Conservation (phyloP, 2,113 vertebrate genomes). For the Albula goreensis region DNA sequence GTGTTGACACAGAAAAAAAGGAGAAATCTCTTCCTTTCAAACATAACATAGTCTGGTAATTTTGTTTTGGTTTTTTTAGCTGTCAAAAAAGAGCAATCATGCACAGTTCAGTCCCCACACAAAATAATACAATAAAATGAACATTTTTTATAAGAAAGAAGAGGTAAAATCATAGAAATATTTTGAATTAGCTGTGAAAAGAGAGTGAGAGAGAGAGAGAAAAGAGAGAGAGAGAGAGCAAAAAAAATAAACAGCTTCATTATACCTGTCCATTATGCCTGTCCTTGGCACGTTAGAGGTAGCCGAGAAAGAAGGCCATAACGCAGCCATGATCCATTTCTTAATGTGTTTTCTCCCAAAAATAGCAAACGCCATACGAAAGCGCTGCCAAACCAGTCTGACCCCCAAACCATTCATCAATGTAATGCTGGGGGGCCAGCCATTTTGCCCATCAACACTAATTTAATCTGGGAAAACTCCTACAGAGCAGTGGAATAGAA, state of each 20-base stretch:
- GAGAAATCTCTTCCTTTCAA: neutral
- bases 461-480: slow-evolving; percentile 53
- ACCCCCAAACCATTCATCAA: slow-evolving; percentile 60
- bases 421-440: slow-evolving; percentile 41
- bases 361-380: slow-evolving; percentile 56
- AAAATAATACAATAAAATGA: no score
- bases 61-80: no score
- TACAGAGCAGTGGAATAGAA: slow-evolving; percentile 37
- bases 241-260: no score
- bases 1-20: neutral
- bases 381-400: slow-evolving; percentile 58
- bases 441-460: slow-evolving; percentile 47
- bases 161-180: neutral
- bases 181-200: slow-evolving; percentile 26
- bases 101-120: no score
- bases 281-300: slow-evolving; percentile 42
- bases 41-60: no score
- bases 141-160: no score
- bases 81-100: no score
- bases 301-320: slow-evolving; percentile 43
- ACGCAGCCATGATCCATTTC: slow-evolving; percentile 55
- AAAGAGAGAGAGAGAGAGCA: no score
- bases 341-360: slow-evolving; percentile 58
- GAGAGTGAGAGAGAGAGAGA: neutral
- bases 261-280: slow-evolving; percentile 37